Evolutionary conservation across 2,888 invertebrate species (phyloP).

Genomic region (Lithophane socia): DNA sequence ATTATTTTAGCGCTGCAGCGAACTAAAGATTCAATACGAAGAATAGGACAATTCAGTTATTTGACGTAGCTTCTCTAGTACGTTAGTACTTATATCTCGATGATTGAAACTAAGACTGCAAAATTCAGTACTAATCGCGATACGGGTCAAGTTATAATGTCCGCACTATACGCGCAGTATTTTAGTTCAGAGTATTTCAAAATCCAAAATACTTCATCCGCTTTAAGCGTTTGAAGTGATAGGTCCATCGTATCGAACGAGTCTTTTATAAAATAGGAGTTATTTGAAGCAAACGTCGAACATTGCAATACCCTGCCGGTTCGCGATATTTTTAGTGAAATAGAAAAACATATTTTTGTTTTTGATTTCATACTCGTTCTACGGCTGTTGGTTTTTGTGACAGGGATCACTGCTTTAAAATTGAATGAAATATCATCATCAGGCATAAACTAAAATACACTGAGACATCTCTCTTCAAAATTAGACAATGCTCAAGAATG

Average conservation of each 20-base stretch:
- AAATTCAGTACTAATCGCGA: too few species aligned
- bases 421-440: background rate
- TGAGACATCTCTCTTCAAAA: background rate
- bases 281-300: slow-evolving; percentile 9
- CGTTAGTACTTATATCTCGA: too few species aligned
- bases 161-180: background rate
- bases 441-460: too few species aligned
- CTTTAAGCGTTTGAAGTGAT: slow-evolving; percentile 4
- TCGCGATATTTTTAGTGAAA: slow-evolving; percentile 1
- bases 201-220: background rate
- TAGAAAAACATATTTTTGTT: background rate
- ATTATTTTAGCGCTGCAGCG: too few species aligned
- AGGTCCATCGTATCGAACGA: background rate
- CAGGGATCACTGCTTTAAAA: background rate
- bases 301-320: background rate
- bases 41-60: too few species aligned
- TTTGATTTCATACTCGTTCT: background rate
- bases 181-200: slow-evolving; percentile 12
- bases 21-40: too few species aligned
- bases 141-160: too few species aligned
- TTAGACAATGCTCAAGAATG: background rate
- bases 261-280: background rate
- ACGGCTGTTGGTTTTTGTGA: background rate
- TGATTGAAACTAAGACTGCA: too few species aligned
- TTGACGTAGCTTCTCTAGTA: too few species aligned